These are phyloP conservation scores for Australoheros scitulus DNA, from an alignment of 2,113 vertebrate genomes.

Conservation along the genomic window DNA sequence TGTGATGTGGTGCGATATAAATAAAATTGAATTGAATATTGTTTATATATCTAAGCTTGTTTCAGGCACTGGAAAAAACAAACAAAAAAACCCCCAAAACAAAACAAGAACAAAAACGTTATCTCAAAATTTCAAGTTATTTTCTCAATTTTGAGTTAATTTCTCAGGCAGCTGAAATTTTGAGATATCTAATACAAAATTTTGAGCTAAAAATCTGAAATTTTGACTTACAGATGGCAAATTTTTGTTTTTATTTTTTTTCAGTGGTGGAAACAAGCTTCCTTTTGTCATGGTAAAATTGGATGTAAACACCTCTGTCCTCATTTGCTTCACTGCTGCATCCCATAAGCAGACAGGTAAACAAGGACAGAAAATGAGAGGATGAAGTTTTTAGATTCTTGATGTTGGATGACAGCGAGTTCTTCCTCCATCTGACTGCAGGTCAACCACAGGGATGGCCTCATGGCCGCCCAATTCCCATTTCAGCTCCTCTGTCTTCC, in stretches of 20 bases:
- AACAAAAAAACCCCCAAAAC: no score
- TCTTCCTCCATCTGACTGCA: constrained; percentile 47
- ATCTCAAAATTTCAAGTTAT: no score
- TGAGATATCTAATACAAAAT: no score
- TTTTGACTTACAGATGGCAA: neutral
- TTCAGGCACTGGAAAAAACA: neutral
- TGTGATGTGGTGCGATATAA: no score
- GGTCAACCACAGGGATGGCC: constrained; percentile 52
- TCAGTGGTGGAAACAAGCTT: neutral
- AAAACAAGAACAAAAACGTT: no score
- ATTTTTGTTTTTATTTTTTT: neutral
- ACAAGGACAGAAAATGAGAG: constrained; percentile 39
- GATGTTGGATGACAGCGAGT: constrained; percentile 57
- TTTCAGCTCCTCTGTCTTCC: constrained; percentile 43
- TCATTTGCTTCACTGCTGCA: neutral
- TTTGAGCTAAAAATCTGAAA: neutral
- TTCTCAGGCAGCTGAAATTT: neutral
- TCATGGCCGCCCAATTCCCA: constrained; percentile 54
- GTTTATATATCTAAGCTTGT: neutral
- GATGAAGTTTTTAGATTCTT: constrained; percentile 41
- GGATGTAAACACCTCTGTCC: neutral
- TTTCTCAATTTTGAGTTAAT: neutral
- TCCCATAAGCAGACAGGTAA: constrained; percentile 10
- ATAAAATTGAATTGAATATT: no score
- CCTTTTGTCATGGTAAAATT: neutral